These are phyloP conservation scores for Brachypterus glaber DNA, from an alignment of 2,888 invertebrate species.

Conservation along the genomic window DNA sequence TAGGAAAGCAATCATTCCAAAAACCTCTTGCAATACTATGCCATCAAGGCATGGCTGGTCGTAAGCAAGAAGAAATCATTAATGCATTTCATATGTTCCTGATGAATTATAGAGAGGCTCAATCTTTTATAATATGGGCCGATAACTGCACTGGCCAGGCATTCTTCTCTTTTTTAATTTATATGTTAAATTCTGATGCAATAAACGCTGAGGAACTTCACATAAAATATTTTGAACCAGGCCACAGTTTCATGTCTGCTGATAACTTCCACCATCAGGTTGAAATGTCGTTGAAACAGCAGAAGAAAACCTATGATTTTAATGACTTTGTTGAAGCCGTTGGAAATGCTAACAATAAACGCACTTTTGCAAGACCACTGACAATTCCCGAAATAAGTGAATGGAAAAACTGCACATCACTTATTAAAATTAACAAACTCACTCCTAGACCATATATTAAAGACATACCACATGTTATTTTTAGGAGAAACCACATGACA, in stretches of 20 bases:
- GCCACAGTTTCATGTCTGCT: not conserved
- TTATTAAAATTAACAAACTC: not conserved
- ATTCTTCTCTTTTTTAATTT: no score
- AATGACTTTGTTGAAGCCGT: not conserved
- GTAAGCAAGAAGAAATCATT: conserved; percentile 20
- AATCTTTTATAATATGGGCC: conserved; percentile 6
- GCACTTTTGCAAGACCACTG: not conserved
- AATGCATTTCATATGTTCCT: no score
- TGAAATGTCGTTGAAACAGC: no score
- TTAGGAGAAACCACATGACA: no score
- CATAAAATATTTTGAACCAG: not conserved
- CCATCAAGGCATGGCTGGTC: conserved; percentile 23
- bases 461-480: not conserved
- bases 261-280: not conserved
- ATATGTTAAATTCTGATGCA: not conserved
- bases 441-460: not conserved
- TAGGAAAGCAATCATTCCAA: conserved; percentile 14
- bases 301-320: not conserved
- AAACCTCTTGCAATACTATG: conserved; percentile 18
- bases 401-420: not conserved
- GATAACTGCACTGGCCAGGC: conserved; percentile 7
- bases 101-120: not conserved
- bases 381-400: not conserved
- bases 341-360: not conserved
- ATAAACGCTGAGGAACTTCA: not conserved